phyloP scores from a whole-genome alignment of 2,113 vertebrate genomes.

The Dasyurus viverrinus region DNA sequence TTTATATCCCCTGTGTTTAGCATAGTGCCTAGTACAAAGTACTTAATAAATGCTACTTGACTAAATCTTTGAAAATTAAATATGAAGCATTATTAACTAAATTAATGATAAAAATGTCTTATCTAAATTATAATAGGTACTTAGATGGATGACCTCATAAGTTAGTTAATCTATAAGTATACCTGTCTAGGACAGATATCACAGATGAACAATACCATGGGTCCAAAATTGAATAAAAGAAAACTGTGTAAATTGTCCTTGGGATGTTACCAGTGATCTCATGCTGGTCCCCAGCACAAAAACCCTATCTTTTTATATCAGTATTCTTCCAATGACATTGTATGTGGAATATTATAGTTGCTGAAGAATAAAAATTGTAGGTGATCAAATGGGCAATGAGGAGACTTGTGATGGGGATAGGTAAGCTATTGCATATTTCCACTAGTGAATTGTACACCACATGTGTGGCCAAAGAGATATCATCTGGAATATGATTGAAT shows the following conservation, averaged over 20 bases:
- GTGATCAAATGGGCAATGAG: neutral
- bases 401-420: too few species aligned
- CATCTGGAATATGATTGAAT: neutral
- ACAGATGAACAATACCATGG: neutral
- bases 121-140: neutral
- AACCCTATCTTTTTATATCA: neutral
- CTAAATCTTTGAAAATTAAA: neutral
- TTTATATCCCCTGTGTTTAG: neutral
- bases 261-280: neutral
- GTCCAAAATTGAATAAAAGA: neutral
- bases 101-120: neutral
- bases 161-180: neutral
- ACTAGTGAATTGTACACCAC: too few species aligned
- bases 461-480: neutral
- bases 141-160: neutral
- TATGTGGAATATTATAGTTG: neutral
- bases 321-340: neutral
- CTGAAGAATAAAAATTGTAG: neutral
- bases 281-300: neutral
- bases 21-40: too few species aligned
- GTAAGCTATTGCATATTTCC: too few species aligned
- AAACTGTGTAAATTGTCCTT: neutral
- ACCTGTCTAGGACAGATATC: neutral
- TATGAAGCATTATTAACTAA: neutral
- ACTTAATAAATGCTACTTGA: neutral